Evolutionary conservation across 2,113 vertebrate species (phyloP).

Genomic region (Perccottus glenii): DNA sequence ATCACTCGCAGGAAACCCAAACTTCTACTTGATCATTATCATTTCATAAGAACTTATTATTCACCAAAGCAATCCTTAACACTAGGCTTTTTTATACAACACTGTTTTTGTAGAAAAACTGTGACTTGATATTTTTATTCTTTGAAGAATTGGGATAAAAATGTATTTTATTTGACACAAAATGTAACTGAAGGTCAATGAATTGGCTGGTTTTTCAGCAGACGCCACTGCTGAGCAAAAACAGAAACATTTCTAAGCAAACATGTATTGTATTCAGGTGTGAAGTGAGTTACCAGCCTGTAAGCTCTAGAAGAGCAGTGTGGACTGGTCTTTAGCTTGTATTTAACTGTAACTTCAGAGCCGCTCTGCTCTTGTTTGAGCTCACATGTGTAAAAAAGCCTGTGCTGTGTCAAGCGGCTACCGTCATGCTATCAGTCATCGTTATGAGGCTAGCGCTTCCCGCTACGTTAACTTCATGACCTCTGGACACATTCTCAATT

Average conservation of each 20-base stretch:
- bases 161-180: background rate
- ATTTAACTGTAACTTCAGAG: background rate
- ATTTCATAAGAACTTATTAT: constrained; percentile 9
- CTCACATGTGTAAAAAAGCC: constrained; percentile 29
- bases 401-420: constrained; percentile 28
- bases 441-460: constrained; percentile 66
- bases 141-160: constrained; percentile 5
- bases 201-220: too few relatives aligned
- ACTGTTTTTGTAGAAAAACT: background rate
- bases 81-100: background rate
- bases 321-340: background rate
- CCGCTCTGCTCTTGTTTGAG: constrained; percentile 3
- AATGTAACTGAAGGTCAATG: background rate
- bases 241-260: too few relatives aligned
- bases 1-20: constrained; percentile 15
- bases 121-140: constrained; percentile 5
- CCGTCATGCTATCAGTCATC: constrained; percentile 71
- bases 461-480: constrained; percentile 71
- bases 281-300: background rate
- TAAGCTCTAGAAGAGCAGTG: background rate
- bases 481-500: constrained; percentile 69
- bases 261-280: too few relatives aligned
- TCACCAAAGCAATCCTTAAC: background rate
- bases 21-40: constrained; percentile 13
- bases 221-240: too few relatives aligned